Evolutionary conservation across 2,797 vertebrate species (phyloP).

Genomic region (Spinibarbus caldwelli): DNA sequence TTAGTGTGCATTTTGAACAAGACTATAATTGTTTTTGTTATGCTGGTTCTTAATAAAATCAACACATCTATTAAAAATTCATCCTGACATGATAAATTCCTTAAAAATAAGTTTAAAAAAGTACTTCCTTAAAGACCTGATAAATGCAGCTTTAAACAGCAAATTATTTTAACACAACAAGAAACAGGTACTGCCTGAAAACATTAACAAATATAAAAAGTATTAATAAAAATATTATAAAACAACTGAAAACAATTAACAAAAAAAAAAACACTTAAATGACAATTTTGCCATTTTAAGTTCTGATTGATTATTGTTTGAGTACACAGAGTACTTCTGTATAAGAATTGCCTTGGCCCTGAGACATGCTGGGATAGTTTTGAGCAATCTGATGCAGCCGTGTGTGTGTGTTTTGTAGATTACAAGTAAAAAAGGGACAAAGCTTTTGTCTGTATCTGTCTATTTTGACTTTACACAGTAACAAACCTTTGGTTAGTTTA

Average conservation of each 20-base stretch:
- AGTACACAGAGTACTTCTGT: conserved; percentile 1
- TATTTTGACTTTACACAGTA: neutral
- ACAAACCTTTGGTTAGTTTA: neutral
- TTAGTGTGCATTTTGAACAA: neutral
- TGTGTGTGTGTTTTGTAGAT: neutral
- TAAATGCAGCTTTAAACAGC: neutral
- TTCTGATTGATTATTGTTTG: neutral
- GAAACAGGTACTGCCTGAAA: neutral
- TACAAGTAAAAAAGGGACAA: neutral
- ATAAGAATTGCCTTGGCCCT: neutral
- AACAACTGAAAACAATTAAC: neutral
- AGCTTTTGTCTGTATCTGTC: too few species aligned
- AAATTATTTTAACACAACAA: neutral
- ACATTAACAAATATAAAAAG: neutral
- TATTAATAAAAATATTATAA: neutral
- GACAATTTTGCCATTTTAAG: neutral
- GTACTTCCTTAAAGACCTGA: neutral
- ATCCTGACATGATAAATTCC: neutral
- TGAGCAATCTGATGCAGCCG: neutral
- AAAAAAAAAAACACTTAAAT: too few species aligned
- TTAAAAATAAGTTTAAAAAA: neutral
- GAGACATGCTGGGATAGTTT: neutral
- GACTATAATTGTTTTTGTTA: neutral
- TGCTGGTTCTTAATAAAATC: neutral
- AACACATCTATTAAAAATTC: neutral